phyloP scores from a whole-genome alignment of 2,113 vertebrate genomes.

The Sinocyclocheilus maitianheensis region DNA sequence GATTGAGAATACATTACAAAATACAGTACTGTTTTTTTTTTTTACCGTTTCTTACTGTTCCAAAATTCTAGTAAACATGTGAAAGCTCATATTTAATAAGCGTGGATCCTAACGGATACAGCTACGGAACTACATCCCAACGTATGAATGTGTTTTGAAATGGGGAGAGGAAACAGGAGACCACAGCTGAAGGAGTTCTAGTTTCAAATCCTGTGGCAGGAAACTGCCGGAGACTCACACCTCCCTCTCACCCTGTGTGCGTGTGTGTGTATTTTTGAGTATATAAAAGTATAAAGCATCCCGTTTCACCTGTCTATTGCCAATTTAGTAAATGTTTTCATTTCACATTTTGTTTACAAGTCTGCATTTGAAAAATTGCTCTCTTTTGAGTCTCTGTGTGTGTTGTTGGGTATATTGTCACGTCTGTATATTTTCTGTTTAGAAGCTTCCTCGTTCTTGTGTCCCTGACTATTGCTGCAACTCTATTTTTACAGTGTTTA shows the following conservation, averaged over 20 bases:
- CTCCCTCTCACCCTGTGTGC: constrained; percentile 36
- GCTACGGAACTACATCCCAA: constrained; percentile 14
- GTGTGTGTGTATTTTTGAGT: constrained; percentile 37
- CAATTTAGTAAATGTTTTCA: neutral
- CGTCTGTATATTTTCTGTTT: constrained; percentile 20
- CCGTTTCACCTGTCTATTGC: neutral
- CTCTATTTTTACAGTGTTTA: constrained; percentile 42
- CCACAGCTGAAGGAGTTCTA: constrained; percentile 62
- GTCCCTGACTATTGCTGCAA: constrained; percentile 10
- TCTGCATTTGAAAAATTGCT: constrained; percentile 16
- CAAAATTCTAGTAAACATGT: neutral
- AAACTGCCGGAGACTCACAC: constrained; percentile 55
- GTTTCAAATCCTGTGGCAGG: constrained; percentile 65
- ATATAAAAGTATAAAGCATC: constrained; percentile 36
- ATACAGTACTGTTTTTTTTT: neutral
- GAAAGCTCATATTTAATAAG: constrained; percentile 13
- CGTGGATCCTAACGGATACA: constrained; percentile 2
- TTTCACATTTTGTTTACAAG: neutral
- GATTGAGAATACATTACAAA: neutral
- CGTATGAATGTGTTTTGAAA: constrained; percentile 43
- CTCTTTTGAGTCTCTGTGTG: neutral
- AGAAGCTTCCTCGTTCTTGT: constrained; percentile 12
- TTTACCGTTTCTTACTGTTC: neutral
- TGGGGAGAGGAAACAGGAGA: constrained; percentile 57
- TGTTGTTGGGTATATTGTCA: constrained; percentile 25